A percentile compares a stretch with the other conserved stretches of the same genome.
Conservation (phyloP, 2,113 vertebrate species). For the Dicentrarchus labrax region DNA sequence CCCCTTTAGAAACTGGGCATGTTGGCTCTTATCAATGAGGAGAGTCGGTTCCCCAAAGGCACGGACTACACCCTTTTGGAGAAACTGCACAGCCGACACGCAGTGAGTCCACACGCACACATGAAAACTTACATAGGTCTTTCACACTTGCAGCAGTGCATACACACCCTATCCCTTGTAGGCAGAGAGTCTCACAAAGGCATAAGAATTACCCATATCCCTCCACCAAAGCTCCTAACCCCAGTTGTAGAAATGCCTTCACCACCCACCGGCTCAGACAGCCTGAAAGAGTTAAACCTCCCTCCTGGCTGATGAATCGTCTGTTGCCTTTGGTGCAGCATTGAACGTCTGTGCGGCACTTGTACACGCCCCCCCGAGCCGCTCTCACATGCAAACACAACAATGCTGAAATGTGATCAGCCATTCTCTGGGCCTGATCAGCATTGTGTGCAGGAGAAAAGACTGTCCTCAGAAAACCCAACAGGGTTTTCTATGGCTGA, state of each 20-base stretch:
- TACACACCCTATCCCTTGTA: neutral
- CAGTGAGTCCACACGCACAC: slow-evolving; percentile 83
- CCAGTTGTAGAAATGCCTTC: slow-evolving; percentile 26
- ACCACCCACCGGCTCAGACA: slow-evolving; percentile 18
- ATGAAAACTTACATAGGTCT: slow-evolving; percentile 9
- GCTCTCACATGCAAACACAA: slow-evolving; percentile 68
- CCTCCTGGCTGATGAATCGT: slow-evolving; percentile 35
- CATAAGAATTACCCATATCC: slow-evolving; percentile 35
- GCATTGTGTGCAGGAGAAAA: slow-evolving; percentile 68
- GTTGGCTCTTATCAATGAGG: slow-evolving; percentile 94
- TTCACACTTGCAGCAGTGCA: slow-evolving; percentile 14
- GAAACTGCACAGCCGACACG: slow-evolving; percentile 93
- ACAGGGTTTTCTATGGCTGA: slow-evolving; percentile 45
- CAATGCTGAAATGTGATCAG: slow-evolving; percentile 80
- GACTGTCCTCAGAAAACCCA: slow-evolving; percentile 55
- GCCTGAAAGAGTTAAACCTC: slow-evolving; percentile 54
- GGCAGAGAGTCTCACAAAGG: slow-evolving; percentile 12
- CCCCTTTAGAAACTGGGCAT: slow-evolving; percentile 91
- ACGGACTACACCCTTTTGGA: slow-evolving; percentile 94
- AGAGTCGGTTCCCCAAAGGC: slow-evolving; percentile 96
- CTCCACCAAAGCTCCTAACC: slow-evolving; percentile 24
- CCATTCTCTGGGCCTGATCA: slow-evolving; percentile 51
- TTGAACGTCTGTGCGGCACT: slow-evolving; percentile 37
- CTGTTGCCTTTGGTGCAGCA: slow-evolving; percentile 28
- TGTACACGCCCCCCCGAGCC: slow-evolving; percentile 27